Conservation (phyloP, 2,888 invertebrate genomes). For the Parascotia fuliginaria region DNA sequence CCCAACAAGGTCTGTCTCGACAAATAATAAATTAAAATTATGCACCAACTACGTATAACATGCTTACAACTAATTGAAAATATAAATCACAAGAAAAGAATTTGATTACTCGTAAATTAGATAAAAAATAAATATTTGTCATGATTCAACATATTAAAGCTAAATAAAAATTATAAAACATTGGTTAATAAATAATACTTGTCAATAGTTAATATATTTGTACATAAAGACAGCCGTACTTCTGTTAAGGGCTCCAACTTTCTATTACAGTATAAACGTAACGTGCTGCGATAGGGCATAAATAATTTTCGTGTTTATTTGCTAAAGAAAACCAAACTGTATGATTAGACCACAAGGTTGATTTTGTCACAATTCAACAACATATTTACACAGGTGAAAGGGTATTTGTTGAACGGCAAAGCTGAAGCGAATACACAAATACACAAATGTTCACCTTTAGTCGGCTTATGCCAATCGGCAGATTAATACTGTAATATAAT, state of each 20-base stretch:
- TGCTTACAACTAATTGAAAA: slow-evolving; percentile 37
- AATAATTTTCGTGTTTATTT: no score
- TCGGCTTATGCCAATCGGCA: no score
- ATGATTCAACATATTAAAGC: slow-evolving; percentile 75
- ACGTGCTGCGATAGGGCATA: background rate
- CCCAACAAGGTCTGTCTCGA: slow-evolving; percentile 18
- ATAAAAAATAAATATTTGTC: slow-evolving; percentile 79
- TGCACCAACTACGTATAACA: slow-evolving; percentile 59
- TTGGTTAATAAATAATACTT: slow-evolving; percentile 73
- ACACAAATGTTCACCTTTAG: no score
- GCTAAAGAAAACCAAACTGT: no score
- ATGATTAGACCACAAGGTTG: no score
- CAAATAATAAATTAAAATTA: slow-evolving; percentile 53
- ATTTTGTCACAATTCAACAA: no score
- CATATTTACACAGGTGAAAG: no score
- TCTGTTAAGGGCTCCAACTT: slow-evolving; percentile 37
- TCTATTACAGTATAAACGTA: background rate
- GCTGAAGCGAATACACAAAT: no score
- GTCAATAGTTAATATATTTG: slow-evolving; percentile 69
- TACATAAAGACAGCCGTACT: slow-evolving; percentile 72
- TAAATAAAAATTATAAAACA: slow-evolving; percentile 63
- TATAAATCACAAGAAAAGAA: slow-evolving; percentile 36
- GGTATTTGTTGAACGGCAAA: no score
- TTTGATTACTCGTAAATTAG: slow-evolving; percentile 47
- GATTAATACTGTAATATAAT: no score